Conservation (phyloP, 2,797 vertebrate species). For the Schizopygopsis pylzovi region DNA sequence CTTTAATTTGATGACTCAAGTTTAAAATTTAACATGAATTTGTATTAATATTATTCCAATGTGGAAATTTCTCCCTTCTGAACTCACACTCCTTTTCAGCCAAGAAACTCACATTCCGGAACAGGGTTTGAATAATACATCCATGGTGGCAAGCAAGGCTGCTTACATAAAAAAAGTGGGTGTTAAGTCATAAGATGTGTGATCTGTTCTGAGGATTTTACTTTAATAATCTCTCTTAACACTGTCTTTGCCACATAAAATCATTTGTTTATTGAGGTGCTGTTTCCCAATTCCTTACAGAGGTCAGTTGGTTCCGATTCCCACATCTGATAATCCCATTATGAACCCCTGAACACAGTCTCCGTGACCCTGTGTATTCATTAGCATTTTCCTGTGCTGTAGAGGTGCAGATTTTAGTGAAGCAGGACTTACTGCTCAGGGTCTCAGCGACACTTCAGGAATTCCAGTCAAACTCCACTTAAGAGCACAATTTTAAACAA, state of each 20-base stretch:
- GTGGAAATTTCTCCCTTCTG: conserved; percentile 43
- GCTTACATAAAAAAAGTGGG: conserved; percentile 20
- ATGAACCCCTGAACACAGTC: background rate
- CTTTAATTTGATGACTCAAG: conserved; percentile 33
- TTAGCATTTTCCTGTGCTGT: background rate
- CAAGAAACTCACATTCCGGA: conserved; percentile 62
- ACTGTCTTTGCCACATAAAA: background rate
- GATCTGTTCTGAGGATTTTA: background rate
- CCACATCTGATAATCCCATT: conserved; percentile 13
- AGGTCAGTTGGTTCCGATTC: background rate
- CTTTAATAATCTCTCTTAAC: background rate
- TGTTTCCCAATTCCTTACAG: background rate
- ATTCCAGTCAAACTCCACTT: too few relatives aligned
- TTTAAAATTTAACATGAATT: conserved; percentile 32
- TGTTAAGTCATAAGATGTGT: conserved; percentile 9
- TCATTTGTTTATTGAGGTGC: background rate
- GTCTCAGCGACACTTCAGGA: conserved; percentile 58
- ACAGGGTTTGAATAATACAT: conserved; percentile 67
- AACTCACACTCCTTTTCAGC: conserved; percentile 61
- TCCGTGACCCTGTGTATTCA: background rate
- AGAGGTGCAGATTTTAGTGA: background rate
- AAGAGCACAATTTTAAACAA: too few relatives aligned
- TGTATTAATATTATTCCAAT: conserved; percentile 36
- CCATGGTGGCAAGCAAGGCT: conserved; percentile 52
- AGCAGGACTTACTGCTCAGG: conserved; percentile 34